Evolutionary conservation across 2,113 vertebrate species (phyloP), one percentile per base, ranked within the genome.

Genomic region (Sprattus sprattus): DNA sequence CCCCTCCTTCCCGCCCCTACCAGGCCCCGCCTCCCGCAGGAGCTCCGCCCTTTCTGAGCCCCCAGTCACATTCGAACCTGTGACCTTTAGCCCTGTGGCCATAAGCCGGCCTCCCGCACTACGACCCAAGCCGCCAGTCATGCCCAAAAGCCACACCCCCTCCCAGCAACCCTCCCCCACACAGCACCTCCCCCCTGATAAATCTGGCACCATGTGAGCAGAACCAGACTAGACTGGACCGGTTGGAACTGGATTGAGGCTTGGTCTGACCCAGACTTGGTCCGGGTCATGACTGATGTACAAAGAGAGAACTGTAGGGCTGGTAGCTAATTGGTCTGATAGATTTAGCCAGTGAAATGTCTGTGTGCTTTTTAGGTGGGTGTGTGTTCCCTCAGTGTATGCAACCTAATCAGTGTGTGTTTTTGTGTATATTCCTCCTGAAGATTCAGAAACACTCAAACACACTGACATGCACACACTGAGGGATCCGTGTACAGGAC

Each of bases 161-260:
- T 49, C 81, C 45, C 87, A 96, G 87, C 95, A 95, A 75, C 95
- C 96, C 82, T 89, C 94, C 5, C 92, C 97, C 0, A 93, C 97
- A 87, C 93, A 96, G 88, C 97, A 96, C 91, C 95, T 96, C 5
- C 95, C 97, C 11, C 89, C 96, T 4, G 98, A 99, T 95, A 99
- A 99, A 92, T 99, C 98, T 86, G 99, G 98, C 95, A 99, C 98
- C 84, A 99, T 99, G 98, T 99, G 95, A 96, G 91, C 91, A 87
- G 89, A 89, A 91, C 88, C 89, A 0, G 84, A 44, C 22, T 75
- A 90, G 91, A 90, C 85, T 25, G 60, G 60, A 67, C 52, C 52
- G 16, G 52, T 4, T 15, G 13, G 50, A 54, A 18, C 13, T 18
- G 50, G 50, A 54, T 15, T 54, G 50, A 54, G 50, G 16, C 2